Base-by-base conservation (phyloP, 2,113 vertebrate genomes). In the Eulemur macaco region DNA sequence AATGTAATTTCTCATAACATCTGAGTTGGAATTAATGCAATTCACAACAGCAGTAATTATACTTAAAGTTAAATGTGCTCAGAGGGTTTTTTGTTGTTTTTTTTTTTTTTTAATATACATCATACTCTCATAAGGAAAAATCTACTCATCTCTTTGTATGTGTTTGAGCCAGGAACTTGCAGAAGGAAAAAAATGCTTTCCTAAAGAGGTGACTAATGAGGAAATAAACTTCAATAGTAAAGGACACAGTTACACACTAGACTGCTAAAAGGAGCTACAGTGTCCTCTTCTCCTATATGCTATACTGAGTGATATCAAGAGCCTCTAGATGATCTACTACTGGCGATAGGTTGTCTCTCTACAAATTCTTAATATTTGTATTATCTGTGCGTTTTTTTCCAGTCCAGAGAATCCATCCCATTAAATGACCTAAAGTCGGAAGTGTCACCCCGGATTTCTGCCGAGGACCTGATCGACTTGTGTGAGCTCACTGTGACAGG, bases 351-450 rank as follows among this genome's bases (percentile, higher is more conserved):
- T 91, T 91, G 23, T 94, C 21, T 73, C 20, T 85, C 37, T 81
- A 0, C 66, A 77, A 27, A 56, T 39, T 91, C 45, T 91, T 29
- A 95, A 2, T 80, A 74, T 69, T 21, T 96, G 78, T 89, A 82
- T 91, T 88, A 1, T 86, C 92, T 96, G 69, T 89, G 50, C 96
- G 29, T 98, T 68, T 92, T 92, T 85, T 97, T 97, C 29, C 97
- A 99, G 99, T 99, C 99, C 94, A 99, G 99, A 66, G 99, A 99
- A 98, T 99, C 99, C 76, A 99, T 99, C 94, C 98, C 99, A 18
- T 97, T 99, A 98, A 99, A 98, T 97, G 99, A 99, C 88, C 98
- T 99, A 96, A 99, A 99, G 98, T 99, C 99, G n/a, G 99, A 99
- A 97, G 98, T 99, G 5, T 99, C 99, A 23, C 99, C 99, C 14